Evolutionary conservation across 2,888 invertebrate genomes (phyloP).

Genomic region (Drosophila rellima): DNA sequence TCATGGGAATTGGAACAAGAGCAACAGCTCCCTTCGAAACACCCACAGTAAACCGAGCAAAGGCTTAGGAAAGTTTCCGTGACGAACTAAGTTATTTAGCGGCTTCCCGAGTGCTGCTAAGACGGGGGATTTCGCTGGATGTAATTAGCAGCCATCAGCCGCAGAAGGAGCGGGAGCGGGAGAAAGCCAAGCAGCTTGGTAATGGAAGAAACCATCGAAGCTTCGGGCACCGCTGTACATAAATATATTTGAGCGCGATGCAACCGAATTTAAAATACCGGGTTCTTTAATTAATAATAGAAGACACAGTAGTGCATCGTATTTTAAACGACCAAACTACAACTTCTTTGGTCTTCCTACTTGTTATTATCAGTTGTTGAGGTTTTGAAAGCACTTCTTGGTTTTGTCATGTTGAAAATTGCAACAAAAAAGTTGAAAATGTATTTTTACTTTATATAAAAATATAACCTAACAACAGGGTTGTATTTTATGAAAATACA

Average conservation of each 20-base stretch:
- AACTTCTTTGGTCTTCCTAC: no score
- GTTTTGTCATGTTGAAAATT: no score
- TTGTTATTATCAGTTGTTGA: not conserved
- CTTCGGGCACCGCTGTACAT: no score
- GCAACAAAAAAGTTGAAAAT: no score
- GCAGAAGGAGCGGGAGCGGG: not conserved
- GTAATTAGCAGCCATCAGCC: conserved; percentile 47
- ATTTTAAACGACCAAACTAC: not conserved
- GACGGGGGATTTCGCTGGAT: conserved; percentile 26
- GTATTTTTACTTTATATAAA: no score
- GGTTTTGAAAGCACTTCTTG: not conserved
- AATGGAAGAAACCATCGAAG: not conserved
- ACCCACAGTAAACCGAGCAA: conserved; percentile 20
- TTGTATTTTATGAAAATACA: no score
- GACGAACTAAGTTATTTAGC: conserved; percentile 55
- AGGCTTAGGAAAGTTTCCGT: conserved; percentile 61
- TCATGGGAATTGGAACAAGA: conserved; percentile 17
- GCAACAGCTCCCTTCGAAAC: not conserved
- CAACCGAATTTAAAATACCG: no score
- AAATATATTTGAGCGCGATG: not conserved
- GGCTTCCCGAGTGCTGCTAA: conserved; percentile 25
- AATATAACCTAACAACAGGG: no score
- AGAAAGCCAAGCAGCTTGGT: not conserved
- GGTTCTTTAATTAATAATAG: not conserved
- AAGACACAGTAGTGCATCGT: not conserved